phyloP scores from a whole-genome alignment of 2,797 vertebrate species.

The Bucorvus abyssinicus region DNA sequence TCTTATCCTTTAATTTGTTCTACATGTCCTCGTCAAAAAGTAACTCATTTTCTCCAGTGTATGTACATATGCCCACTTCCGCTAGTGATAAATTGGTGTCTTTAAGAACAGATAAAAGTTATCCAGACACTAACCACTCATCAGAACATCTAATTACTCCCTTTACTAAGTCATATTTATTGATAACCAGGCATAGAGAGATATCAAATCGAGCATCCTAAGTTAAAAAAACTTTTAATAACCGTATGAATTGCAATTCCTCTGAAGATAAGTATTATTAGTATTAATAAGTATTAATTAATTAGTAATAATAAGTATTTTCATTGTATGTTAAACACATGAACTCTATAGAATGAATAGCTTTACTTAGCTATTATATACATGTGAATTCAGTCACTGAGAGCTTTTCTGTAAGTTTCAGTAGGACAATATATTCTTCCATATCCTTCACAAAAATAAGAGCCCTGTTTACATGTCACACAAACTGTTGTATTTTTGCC shows the following conservation, averaged over 20 bases:
- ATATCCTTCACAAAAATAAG: background rate
- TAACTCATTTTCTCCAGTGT: background rate
- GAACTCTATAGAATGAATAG: background rate
- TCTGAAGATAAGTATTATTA: background rate
- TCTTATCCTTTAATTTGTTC: conserved; percentile 1
- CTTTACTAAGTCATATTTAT: background rate
- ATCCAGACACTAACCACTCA: background rate
- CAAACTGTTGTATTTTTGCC: background rate
- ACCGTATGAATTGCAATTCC: background rate
- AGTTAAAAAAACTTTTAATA: background rate
- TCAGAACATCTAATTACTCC: background rate
- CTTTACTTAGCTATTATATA: no score
- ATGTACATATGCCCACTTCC: background rate
- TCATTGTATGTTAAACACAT: background rate
- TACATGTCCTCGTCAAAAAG: background rate
- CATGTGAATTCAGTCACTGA: background rate
- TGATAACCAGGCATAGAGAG: background rate
- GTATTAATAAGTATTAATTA: no score
- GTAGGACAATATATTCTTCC: background rate
- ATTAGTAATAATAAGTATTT: no score
- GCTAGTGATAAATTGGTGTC: background rate
- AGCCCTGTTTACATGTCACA: background rate
- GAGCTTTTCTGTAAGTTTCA: background rate
- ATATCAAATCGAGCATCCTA: background rate
- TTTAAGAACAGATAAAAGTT: background rate